These are phyloP conservation scores for Drosophila varians DNA, from an alignment of 1,140 invertebrate species.

Conservation along the genomic window DNA sequence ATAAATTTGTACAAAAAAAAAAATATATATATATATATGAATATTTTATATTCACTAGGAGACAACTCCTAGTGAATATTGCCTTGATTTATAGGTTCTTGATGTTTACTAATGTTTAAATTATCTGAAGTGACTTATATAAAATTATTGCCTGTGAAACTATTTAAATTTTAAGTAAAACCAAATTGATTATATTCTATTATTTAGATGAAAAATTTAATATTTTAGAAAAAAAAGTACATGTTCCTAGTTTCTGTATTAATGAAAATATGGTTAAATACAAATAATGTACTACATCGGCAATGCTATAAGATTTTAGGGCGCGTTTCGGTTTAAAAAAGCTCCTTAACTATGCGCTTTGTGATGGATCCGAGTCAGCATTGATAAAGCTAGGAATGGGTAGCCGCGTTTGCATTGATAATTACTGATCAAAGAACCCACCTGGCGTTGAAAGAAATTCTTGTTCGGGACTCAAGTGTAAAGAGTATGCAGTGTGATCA, in stretches of 20 bases:
- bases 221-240: too few relatives aligned
- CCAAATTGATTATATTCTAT: too few relatives aligned
- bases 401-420: conserved; percentile 21
- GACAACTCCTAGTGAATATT: too few relatives aligned
- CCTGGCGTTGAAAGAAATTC: conserved; percentile 39
- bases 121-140: too few relatives aligned
- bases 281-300: conserved; percentile 10
- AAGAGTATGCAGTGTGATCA: conserved; percentile 55
- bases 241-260: background rate
- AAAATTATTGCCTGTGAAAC: background rate
- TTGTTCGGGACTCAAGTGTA: conserved; percentile 54
- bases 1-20: background rate
- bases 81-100: too few relatives aligned
- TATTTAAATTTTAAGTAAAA: background rate
- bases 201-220: too few relatives aligned
- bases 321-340: conserved; percentile 8
- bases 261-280: background rate
- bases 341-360: conserved; percentile 6
- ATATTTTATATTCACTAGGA: too few relatives aligned
- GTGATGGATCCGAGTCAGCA: conserved; percentile 17
- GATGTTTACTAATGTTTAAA: too few relatives aligned
- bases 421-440: conserved; percentile 33
- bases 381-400: conserved; percentile 36
- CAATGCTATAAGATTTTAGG: conserved; percentile 7
- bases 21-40: too few relatives aligned